Evolutionary conservation across 2,113 vertebrate species (phyloP), one percentile per base, ranked within the genome.

Genomic region (Dipodomys stephensi): DNA sequence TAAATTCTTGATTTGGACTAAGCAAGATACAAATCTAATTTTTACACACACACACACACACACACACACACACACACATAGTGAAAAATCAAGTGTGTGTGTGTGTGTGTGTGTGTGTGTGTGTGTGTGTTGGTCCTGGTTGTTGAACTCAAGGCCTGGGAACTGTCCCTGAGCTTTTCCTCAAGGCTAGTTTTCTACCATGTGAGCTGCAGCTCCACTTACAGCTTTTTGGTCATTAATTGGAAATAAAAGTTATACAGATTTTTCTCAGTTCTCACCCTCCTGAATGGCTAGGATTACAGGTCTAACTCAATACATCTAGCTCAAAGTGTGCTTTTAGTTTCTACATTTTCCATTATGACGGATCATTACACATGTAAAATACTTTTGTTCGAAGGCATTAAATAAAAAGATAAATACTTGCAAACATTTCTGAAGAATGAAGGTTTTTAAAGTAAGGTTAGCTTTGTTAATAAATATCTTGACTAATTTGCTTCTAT

Each of bases 401-500:
- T 71, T 90, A 72, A 80, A 23, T 6, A 57, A 69, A 69, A 83
- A 7, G 30, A 11, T 82, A 57, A 81, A 27, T 60, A n/a, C 39
- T 13, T 53, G 49, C n/a, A 87, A 23, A 68, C 35, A 73, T 79
- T 94, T 68, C 68, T 92, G 32, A 79, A 69, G 28, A 73, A 73
- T 20, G 19, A 44, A 91, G 85, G 15, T 27, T 90, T 39, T 9
- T 27, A 77, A 86, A 88, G 76, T 25, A 46, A 3, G 1, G 4
- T 84, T 74, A 1, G 46, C 80, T 94, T 93, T 77, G 77, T 73
- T 49, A 44, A 44, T 27, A 92, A 94, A 25, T n/a, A 53, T 79
- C 22, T 60, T 60, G 20, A 84, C 83, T 77, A 69, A 88, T 73
- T 18, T 88, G n/a, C 9, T 93, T 79, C 3, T 4, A 57, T 0